Percentiles rank a stretch among this genome's conserved stretches.
phyloP scores from a whole-genome alignment of 2,888 invertebrate species.

The Hecatera dysodea region DNA sequence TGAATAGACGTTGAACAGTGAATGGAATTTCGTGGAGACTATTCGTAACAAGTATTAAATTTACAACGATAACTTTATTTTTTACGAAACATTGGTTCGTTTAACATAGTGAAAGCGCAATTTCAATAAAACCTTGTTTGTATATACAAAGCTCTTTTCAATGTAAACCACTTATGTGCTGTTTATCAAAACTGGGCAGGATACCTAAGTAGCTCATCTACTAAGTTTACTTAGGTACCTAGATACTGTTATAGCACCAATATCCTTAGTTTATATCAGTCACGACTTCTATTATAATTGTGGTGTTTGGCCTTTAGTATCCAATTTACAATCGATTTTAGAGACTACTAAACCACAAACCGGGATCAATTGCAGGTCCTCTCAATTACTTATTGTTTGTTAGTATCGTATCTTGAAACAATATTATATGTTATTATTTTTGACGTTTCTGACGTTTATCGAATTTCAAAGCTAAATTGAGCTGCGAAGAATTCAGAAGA shows the following conservation, averaged over 20 bases:
- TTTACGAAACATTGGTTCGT: background rate
- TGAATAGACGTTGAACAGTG: too few species aligned
- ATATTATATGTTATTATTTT: conserved; percentile 5
- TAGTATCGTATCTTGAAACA: background rate
- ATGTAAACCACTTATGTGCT: background rate
- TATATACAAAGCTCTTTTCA: background rate
- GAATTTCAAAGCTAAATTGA: background rate
- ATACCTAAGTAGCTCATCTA: background rate
- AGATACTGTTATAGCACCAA: background rate
- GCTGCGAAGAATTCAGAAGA: too few species aligned
- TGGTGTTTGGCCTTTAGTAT: conserved; percentile 9
- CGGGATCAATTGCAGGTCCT: conserved; percentile 17
- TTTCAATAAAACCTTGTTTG: conserved; percentile 8
- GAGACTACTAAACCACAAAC: conserved; percentile 32
- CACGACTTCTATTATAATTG: conserved; percentile 19
- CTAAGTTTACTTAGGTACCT: background rate
- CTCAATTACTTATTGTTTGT: background rate
- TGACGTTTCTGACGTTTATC: conserved; percentile 7
- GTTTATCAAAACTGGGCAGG: background rate
- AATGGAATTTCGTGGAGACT: too few species aligned
- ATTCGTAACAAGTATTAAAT: background rate
- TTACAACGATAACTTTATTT: background rate
- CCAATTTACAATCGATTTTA: conserved; percentile 21
- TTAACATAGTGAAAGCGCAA: background rate
- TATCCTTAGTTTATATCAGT: background rate